Percentiles rank a stretch among this genome's conserved stretches.
phyloP scores from a whole-genome alignment of 1,140 invertebrate species.

The Saccostrea cuccullata region DNA sequence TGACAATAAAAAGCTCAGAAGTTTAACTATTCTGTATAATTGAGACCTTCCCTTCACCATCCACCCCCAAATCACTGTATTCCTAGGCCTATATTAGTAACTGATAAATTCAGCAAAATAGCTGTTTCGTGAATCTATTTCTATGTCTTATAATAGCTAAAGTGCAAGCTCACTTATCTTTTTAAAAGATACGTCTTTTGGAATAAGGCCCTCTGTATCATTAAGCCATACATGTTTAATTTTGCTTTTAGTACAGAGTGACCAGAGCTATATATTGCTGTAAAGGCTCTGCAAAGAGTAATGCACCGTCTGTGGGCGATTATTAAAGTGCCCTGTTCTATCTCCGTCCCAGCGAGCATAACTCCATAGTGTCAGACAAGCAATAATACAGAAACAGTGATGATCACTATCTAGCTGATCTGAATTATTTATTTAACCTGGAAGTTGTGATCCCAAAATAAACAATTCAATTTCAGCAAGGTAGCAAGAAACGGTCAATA shows the following conservation, averaged over 20 bases:
- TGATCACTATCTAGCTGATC: not conserved
- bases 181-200: not conserved
- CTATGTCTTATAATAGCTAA: too few relatives aligned
- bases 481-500: constrained; percentile 1
- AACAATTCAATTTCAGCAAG: constrained; percentile 7
- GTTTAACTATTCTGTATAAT: too few relatives aligned
- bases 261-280: not conserved
- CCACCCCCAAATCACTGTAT: too few relatives aligned
- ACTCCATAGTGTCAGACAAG: not conserved
- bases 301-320: not conserved
- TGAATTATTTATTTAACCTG: constrained; percentile 24
- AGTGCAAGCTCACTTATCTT: not conserved
- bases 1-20: too few relatives aligned
- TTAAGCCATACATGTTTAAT: not conserved
- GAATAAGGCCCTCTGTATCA: not conserved
- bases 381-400: not conserved
- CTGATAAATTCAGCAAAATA: too few relatives aligned
- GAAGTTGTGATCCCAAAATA: constrained; percentile 17
- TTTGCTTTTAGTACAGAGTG: not conserved
- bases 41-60: too few relatives aligned
- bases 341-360: not conserved
- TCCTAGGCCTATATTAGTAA: too few relatives aligned
- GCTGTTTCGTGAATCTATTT: too few relatives aligned
- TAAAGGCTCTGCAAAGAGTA: not conserved
- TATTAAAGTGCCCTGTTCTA: not conserved